Evolutionary conservation across 2,113 vertebrate species (phyloP).

Genomic region (Pomatorhinus ruficollis): DNA sequence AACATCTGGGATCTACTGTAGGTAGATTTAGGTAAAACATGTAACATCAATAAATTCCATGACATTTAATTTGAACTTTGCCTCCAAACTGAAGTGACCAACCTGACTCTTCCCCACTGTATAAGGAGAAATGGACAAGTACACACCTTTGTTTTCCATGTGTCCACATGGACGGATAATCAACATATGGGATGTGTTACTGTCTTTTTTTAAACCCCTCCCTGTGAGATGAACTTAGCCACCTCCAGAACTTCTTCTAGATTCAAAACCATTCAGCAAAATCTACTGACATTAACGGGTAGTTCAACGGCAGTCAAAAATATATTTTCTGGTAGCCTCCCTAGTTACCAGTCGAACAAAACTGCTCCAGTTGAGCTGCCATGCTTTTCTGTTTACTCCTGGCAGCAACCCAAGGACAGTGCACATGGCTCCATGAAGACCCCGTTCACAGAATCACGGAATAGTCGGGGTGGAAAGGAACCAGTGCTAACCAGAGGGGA

Average conservation of each 20-base stretch:
- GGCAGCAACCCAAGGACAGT: neutral
- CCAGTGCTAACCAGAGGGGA: neutral
- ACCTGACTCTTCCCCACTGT: neutral
- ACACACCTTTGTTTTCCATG: neutral
- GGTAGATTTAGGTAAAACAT: neutral
- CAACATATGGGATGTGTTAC: neutral
- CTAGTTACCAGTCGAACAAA: neutral
- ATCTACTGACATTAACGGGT: neutral
- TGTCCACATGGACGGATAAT: neutral
- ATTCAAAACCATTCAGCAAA: neutral
- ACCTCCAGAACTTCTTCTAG: neutral
- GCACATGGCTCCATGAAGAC: rapidly evolving
- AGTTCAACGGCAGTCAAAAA: neutral
- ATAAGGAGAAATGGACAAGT: rapidly evolving
- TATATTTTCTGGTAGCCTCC: neutral
- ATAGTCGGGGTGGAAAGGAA: neutral
- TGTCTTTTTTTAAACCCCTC: neutral
- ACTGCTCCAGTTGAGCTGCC: neutral
- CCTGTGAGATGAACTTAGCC: neutral
- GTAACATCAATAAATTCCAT: neutral
- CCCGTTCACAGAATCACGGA: neutral
- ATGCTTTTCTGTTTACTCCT: neutral
- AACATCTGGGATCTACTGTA: neutral
- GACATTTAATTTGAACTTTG: neutral
- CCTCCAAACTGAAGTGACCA: neutral